Evolutionary conservation across 2,888 invertebrate species (phyloP), one percentile per base, ranked within the genome.

Genomic region (Sipha maydis): DNA sequence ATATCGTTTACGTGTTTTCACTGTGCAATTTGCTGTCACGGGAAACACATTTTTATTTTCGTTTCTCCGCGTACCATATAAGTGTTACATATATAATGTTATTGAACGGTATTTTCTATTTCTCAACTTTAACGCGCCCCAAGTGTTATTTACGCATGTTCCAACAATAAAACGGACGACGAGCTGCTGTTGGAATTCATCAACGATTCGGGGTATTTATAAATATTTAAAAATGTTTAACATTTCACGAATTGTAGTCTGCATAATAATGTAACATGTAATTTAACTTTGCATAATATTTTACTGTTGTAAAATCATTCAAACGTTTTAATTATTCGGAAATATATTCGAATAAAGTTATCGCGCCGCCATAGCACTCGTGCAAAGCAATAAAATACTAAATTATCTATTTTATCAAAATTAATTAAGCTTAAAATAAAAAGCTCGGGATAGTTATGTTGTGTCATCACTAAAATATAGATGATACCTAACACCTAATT

Each of bases 1-100:
- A n/a, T 67, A 25, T 67, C 69, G 69, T 69, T 69, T 69, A 69
- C 69, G n/a, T 28, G 69, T 69, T 69, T 69, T 69, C 69, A 7
- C n/a, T 69, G 69, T 28, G 7, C 17, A 69, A 69, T 28, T 11
- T 69, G 9, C 69, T 11, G 28, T 28, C 28, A 28, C 28, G 25
- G 69, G n/a, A 69, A 69, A 69, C 28, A 3, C n/a, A 11, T 69
- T n/a, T 69, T 69, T n/a, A 25, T n/a, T 69, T 69, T 69, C 9
- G 3, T n/a, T 25, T 25, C 8, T 5, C 61, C 21, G 25, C 11
- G 11, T 14, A 7, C 41, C 41, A 41, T 41, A 14, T 48, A 48
- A 48, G 48, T 48, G 7, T 56, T 21, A 19, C 4, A 61, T 41
- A 41, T 41, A 41, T 34, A 61, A 25, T 25, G 4, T 61, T 4